Evolutionary conservation across 2,888 invertebrate genomes (phyloP).

Genomic region (Sisyra terminalis): DNA sequence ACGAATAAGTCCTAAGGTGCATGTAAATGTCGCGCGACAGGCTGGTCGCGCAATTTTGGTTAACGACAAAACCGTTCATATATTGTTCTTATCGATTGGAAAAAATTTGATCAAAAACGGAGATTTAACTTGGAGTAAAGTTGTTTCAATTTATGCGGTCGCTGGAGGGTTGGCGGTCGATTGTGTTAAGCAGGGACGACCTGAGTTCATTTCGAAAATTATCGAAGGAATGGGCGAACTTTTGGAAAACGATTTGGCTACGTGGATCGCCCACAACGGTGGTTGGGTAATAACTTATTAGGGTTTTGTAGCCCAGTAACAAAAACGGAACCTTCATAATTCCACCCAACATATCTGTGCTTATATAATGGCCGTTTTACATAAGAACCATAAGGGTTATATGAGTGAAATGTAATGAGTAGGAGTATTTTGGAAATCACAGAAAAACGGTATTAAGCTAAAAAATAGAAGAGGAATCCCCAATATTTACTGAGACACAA

Average conservation of each 20-base stretch:
- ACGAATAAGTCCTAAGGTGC: slow-evolving; percentile 58
- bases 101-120: slow-evolving; percentile 51
- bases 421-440: no score
- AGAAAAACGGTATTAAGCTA: no score
- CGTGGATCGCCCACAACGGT: slow-evolving; percentile 70
- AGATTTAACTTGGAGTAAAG: slow-evolving; percentile 68
- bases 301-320: no score
- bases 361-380: no score
- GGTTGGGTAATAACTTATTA: slow-evolving; percentile 60
- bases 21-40: slow-evolving; percentile 54
- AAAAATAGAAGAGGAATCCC: no score
- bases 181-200: slow-evolving; percentile 55
- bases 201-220: slow-evolving; percentile 60
- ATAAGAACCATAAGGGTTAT: no score
- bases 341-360: no score
- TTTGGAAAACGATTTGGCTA: slow-evolving; percentile 47
- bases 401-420: no score
- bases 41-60: slow-evolving; percentile 39
- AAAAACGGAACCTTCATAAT: no score
- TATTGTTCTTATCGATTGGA: slow-evolving; percentile 50
- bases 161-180: slow-evolving; percentile 73
- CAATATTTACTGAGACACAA: no score
- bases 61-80: slow-evolving; percentile 40
- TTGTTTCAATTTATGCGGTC: slow-evolving; percentile 64
- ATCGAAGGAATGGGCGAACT: slow-evolving; percentile 63